Evolutionary conservation across 2,113 vertebrate genomes (phyloP).

Genomic region (Polypterus senegalus): DNA sequence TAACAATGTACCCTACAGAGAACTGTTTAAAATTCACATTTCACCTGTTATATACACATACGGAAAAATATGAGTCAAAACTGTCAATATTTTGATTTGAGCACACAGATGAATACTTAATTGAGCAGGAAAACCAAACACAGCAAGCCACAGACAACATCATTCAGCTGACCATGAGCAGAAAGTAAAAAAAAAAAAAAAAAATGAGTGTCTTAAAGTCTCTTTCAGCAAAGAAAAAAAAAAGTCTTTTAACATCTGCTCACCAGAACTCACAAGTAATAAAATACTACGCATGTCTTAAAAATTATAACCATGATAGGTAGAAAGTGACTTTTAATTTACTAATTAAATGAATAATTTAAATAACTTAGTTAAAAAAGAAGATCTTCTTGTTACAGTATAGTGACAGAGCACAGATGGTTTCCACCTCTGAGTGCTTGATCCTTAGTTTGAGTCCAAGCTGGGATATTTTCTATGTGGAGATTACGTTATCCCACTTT

Average conservation of each 20-base stretch:
- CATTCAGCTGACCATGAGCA: not conserved
- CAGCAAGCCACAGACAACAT: not conserved
- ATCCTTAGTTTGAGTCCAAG: too few relatives aligned
- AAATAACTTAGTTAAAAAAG: not conserved
- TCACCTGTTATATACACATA: not conserved
- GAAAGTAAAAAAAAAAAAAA: not conserved
- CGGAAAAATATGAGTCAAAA: not conserved
- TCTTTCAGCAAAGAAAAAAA: not conserved
- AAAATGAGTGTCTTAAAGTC: not conserved
- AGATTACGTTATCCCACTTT: too few relatives aligned
- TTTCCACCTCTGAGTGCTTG: too few relatives aligned
- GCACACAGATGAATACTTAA: conserved; percentile 2
- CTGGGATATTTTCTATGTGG: too few relatives aligned
- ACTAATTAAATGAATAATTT: conserved; percentile 1
- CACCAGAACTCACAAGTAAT: conserved; percentile 4
- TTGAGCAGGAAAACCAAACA: conserved; percentile 1
- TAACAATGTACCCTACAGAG: not conserved
- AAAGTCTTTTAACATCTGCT: conserved; percentile 4
- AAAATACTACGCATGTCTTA: conserved; percentile 8
- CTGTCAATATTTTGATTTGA: conserved; percentile 1
- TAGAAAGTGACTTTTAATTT: conserved; percentile 7
- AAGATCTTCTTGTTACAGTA: too few relatives aligned
- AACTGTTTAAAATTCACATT: not conserved
- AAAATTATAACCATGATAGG: conserved; percentile 7
- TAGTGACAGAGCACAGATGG: too few relatives aligned